Conservation (phyloP, 1,140 invertebrate genomes). For the Pogonus chalceus region DNA sequence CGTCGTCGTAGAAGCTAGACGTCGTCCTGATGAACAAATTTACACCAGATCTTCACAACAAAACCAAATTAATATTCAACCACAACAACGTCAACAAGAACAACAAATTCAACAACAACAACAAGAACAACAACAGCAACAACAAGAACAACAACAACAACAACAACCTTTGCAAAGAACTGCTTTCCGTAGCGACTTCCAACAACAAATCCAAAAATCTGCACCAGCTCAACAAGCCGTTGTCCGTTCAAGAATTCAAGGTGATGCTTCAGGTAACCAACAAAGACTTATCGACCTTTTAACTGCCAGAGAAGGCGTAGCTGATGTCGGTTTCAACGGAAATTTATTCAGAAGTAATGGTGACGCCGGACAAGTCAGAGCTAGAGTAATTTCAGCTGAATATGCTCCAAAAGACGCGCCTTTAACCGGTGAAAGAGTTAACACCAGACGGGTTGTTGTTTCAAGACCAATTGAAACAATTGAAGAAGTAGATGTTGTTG, state of each 20-base stretch:
- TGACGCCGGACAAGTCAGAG: conserved; percentile 22
- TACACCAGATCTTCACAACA: neutral
- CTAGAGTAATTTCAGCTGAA: conserved; percentile 46
- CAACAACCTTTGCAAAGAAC: neutral
- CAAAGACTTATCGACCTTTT: conserved; percentile 40
- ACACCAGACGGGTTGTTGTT: conserved; percentile 50
- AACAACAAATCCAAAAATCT: conserved; percentile 11
- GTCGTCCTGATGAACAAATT: neutral
- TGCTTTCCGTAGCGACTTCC: conserved; percentile 2
- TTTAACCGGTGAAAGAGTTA: conserved; percentile 43
- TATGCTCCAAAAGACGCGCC: conserved; percentile 40
- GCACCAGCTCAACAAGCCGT: neutral
- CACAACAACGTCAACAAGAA: no score
- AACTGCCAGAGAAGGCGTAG: conserved; percentile 37
- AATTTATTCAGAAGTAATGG: conserved; percentile 21
- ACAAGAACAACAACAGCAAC: neutral
- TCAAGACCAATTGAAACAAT: conserved; percentile 51
- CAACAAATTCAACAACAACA: neutral
- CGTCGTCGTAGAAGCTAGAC: conserved; percentile 3
- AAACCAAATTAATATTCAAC: neutral
- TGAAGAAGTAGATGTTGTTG: conserved; percentile 45
- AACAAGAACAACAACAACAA: neutral
- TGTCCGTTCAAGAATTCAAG: conserved; percentile 30
- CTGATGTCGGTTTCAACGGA: conserved; percentile 38
- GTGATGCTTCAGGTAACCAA: conserved; percentile 39